Base-by-base conservation (phyloP, 2,113 vertebrate genomes). In the Phylloscopus trochilus region DNA sequence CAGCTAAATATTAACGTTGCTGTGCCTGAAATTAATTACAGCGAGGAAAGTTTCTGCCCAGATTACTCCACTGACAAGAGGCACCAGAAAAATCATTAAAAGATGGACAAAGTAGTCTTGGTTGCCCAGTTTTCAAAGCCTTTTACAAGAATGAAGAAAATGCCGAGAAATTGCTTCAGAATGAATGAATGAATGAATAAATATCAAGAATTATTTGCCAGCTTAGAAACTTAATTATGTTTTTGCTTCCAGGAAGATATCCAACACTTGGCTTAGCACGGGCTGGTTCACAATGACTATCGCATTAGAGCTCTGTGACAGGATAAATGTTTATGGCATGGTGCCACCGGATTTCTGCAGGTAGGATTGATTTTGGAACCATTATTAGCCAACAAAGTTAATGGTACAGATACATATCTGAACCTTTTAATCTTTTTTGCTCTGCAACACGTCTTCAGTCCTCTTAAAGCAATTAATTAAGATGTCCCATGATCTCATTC, bases 261-360 rank as follows among this genome's bases (percentile, higher is more conserved):
- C 99, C 53, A 99, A 99, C 97, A 99, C 99, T 33, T 99, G 99
- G 99, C 98, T 99, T 88, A 99, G 99, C 97, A 99, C 99, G 5
- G 99, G 99, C 97, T 99, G 99, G 99, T 99, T 99, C 98, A 99
- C 99, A 18, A 99, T 99, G 99, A 99, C 99, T 28, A 99, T 99
- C 37, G 99, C 99, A 5, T 97, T 99, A 97, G 99, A 99, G 97
- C 98, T 99, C 90, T 99, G 99, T 49, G 99, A 99, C 97, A 98
- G 98, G 95, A 99, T 99, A 97, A 97, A 99, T 51, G 99, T 99
- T 74, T 99, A 99, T 67, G 99, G 99, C 96, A 99, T 99, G 99
- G 99, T 99, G 85, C 98, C 99, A 89, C 99, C 99, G 22, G 99
- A 99, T 97, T 99, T 99, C 98, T 99, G 99, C 99, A 99, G 99